These are phyloP conservation scores for Archips crataeganus DNA, from an alignment of 2,888 invertebrate genomes.

Conservation along the genomic window DNA sequence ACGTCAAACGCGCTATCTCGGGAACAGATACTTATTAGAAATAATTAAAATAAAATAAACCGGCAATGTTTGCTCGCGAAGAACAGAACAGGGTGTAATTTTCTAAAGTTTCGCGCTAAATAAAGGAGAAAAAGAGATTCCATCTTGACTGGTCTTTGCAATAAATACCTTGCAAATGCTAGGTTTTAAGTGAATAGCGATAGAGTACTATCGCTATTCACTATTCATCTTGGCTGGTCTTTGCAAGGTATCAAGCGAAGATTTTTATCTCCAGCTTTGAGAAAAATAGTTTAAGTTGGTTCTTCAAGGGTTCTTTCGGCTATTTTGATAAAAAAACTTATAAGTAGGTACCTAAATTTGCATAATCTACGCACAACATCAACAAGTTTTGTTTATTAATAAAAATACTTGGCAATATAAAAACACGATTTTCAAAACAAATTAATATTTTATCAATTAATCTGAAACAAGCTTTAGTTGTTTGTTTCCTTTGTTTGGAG, in stretches of 20 bases:
- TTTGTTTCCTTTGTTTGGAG: background rate
- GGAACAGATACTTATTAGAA: slow-evolving; percentile 12
- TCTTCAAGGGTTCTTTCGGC: too few relatives aligned
- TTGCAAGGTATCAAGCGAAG: background rate
- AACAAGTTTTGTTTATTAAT: too few relatives aligned
- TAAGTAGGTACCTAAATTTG: too few relatives aligned
- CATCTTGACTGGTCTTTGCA: background rate
- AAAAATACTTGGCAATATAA: too few relatives aligned
- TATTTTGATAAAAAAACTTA: too few relatives aligned
- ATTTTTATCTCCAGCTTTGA: background rate
- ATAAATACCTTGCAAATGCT: too few relatives aligned
- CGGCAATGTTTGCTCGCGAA: slow-evolving; percentile 2
- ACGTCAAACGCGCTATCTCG: slow-evolving; percentile 18
- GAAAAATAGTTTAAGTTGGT: too few relatives aligned
- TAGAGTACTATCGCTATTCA: background rate
- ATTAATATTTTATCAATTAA: background rate
- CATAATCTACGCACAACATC: background rate
- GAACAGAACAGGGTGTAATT: background rate
- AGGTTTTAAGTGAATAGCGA: too few relatives aligned
- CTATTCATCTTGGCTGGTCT: too few relatives aligned
- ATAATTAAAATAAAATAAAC: slow-evolving; percentile 26
- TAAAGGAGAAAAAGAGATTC: background rate
- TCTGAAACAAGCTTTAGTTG: background rate
- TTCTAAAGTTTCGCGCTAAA: background rate
- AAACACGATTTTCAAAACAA: background rate